These are phyloP conservation scores for Pemphredon lugubris DNA, from an alignment of 2,888 invertebrate genomes.

Conservation along the genomic window DNA sequence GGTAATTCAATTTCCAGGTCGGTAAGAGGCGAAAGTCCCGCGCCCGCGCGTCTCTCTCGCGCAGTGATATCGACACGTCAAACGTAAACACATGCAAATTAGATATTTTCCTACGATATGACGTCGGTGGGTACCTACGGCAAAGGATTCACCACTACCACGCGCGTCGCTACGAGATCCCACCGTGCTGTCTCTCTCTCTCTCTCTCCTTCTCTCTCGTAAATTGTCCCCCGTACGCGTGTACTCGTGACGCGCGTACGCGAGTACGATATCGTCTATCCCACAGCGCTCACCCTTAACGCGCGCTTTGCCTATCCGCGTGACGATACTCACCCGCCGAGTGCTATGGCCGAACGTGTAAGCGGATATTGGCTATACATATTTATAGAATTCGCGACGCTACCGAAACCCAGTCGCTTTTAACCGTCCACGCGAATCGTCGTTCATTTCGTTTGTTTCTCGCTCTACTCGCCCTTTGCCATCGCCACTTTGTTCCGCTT, in stretches of 20 bases:
- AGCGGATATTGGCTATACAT: conserved; percentile 77
- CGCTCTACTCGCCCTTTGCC: conserved; percentile 40
- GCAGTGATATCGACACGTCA: conserved; percentile 67
- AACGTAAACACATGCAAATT: conserved; percentile 77
- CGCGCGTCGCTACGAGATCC: too few relatives aligned
- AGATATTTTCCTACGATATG: conserved; percentile 72
- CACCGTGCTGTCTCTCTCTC: too few relatives aligned
- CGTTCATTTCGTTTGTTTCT: conserved; percentile 57
- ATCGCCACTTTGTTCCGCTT: conserved; percentile 42
- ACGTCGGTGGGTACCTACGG: conserved; percentile 51
- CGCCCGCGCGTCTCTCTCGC: conserved; percentile 23
- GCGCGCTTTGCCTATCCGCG: conserved; percentile 61
- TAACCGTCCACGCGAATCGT: conserved; percentile 25
- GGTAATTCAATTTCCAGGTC: conserved; percentile 58
- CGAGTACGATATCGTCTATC: conserved; percentile 44
- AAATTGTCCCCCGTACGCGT: conserved; percentile 16
- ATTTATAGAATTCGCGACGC: conserved; percentile 69
- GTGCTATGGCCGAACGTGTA: conserved; percentile 68
- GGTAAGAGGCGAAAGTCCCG: conserved; percentile 56
- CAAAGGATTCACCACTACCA: conserved; percentile 66
- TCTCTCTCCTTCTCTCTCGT: too few relatives aligned
- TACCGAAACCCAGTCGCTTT: conserved; percentile 42
- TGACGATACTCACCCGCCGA: conserved; percentile 71
- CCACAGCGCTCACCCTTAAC: conserved; percentile 27
- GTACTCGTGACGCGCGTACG: conserved; percentile 18